A percentile compares a stretch with the other conserved stretches of the same genome.
Evolutionary conservation across 1,140 invertebrate species (phyloP).

Genomic region (Pseudomyrmex cubaensis): DNA sequence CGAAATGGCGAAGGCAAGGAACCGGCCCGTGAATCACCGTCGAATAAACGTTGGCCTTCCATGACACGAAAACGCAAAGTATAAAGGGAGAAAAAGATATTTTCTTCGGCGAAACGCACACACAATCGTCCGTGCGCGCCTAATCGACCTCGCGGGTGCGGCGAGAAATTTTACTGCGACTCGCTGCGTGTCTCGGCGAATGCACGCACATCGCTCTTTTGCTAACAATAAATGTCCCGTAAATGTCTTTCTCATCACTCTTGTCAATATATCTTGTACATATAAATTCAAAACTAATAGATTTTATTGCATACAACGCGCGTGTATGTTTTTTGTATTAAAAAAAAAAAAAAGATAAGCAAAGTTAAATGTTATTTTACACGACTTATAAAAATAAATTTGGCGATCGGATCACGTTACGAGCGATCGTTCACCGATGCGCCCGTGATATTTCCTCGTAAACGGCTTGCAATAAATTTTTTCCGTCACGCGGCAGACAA

Average conservation of each 20-base stretch:
- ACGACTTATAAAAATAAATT: conserved; percentile 2
- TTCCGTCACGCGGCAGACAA: conserved; percentile 55
- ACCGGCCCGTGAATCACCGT: conserved; percentile 54
- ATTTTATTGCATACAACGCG: too few relatives aligned
- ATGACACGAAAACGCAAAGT: background rate
- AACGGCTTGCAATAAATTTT: conserved; percentile 28
- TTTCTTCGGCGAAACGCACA: conserved; percentile 34
- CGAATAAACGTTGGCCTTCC: conserved; percentile 23
- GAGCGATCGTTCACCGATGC: background rate
- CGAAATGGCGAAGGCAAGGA: conserved; percentile 14
- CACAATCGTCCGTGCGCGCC: conserved; percentile 58
- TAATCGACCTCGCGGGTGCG: conserved; percentile 55
- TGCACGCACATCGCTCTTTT: background rate
- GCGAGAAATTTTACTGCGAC: conserved; percentile 28
- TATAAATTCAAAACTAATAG: background rate
- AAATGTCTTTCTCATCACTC: too few relatives aligned
- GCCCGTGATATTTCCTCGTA: conserved; percentile 51
- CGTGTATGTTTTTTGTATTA: too few relatives aligned
- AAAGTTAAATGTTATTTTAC: background rate
- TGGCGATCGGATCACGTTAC: background rate
- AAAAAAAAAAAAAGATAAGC: background rate
- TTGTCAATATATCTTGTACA: too few relatives aligned
- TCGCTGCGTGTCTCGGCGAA: conserved; percentile 1
- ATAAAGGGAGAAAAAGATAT: conserved; percentile 37
- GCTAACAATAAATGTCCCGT: background rate